These are phyloP conservation scores for Pitta sordida DNA, from an alignment of 2,113 vertebrate species.

Conservation along the genomic window DNA sequence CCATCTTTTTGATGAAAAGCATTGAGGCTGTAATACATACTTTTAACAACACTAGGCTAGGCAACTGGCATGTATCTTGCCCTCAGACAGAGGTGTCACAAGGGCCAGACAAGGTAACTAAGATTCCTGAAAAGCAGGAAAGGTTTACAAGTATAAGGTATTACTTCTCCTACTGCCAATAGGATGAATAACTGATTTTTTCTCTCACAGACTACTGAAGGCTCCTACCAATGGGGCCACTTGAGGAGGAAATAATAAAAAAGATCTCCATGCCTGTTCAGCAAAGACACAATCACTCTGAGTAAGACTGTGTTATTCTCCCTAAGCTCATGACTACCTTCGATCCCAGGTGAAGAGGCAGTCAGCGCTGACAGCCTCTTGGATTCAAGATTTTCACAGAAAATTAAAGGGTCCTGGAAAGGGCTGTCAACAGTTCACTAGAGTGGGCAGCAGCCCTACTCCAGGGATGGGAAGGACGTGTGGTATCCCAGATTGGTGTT, in stretches of 20 bases:
- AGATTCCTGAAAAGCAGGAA: not conserved
- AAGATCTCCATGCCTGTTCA: not conserved
- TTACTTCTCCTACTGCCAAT: not conserved
- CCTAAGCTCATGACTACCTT: not conserved
- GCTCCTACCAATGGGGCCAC: not conserved
- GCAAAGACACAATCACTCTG: not conserved
- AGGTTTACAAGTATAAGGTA: not conserved
- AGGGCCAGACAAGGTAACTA: not conserved
- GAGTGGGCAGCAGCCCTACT: not conserved
- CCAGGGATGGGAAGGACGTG: not conserved
- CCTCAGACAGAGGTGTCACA: not conserved
- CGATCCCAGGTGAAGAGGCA: not conserved
- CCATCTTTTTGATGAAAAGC: not conserved
- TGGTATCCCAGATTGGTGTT: not conserved
- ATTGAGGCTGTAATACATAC: not conserved
- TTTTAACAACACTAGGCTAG: not conserved
- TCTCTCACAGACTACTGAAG: not conserved
- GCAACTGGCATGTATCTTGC: not conserved
- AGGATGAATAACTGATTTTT: not conserved
- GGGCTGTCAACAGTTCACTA: not conserved
- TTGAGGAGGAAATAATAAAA: not conserved
- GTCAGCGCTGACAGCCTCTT: fast-evolving
- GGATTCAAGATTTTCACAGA: not conserved
- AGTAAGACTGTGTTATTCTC: not conserved
- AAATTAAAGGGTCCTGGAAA: not conserved